Conservation (phyloP, 2,888 invertebrate species). For the Ceraclea dissimilis region DNA sequence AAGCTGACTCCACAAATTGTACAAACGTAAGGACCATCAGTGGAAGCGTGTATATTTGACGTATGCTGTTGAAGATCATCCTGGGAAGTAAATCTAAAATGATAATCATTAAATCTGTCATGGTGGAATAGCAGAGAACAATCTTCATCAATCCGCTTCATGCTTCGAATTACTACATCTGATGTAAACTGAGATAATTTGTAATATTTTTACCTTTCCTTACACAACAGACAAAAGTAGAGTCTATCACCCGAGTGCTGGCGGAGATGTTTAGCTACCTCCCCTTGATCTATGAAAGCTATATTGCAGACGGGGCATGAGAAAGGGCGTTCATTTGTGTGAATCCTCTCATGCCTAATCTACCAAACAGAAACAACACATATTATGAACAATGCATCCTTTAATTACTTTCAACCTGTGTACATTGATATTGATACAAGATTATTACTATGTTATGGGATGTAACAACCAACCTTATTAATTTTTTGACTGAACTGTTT, state of each 20-base stretch:
- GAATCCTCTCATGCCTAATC: constrained; percentile 13
- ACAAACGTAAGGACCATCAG: constrained; percentile 1
- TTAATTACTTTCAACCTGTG: no score
- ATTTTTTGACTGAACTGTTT: constrained; percentile 18
- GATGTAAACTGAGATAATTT: no score
- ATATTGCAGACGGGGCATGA: constrained; percentile 10
- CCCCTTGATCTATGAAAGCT: constrained; percentile 15
- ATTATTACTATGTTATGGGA: no score
- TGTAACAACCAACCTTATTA: constrained; percentile 10
- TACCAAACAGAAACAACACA: constrained; percentile 1
- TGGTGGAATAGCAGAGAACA: no score
- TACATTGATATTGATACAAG: no score
- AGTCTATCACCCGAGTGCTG: constrained; percentile 8
- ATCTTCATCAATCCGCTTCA: no score
- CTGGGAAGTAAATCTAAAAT: constrained; percentile 10
- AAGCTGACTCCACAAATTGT: constrained; percentile 11
- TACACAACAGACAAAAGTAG: constrained; percentile 15
- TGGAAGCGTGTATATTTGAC: constrained; percentile 2
- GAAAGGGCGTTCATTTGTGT: constrained; percentile 17
- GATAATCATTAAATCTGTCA: no score
- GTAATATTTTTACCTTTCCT: constrained; percentile 13
- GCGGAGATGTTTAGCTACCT: constrained; percentile 13
- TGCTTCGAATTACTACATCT: no score
- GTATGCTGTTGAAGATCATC: constrained; percentile 7
- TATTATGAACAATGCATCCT: not conserved